Percentiles rank a stretch among this genome's conserved stretches.
Evolutionary conservation across 2,888 invertebrate genomes (phyloP).

Genomic region (Bruchidius siliquastri): DNA sequence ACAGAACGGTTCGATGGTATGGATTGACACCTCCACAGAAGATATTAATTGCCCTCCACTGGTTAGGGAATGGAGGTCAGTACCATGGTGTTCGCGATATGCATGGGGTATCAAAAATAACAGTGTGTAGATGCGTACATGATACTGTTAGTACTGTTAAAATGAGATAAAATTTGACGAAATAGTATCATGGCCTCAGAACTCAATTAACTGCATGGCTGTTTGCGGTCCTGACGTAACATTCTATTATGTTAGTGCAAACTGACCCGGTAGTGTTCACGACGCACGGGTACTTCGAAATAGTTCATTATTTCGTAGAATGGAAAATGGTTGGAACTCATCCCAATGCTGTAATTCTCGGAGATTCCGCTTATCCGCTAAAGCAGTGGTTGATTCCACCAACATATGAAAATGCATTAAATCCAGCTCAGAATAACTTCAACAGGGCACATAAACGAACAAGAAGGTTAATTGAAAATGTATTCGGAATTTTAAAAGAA

Average conservation of each 20-base stretch:
- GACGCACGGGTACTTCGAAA: conserved; percentile 23
- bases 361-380: conserved; percentile 15
- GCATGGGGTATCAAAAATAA: conserved; percentile 28
- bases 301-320: conserved; percentile 16
- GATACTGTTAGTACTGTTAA: conserved; percentile 16
- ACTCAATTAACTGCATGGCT: conserved; percentile 25
- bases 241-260: conserved; percentile 20
- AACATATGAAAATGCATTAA: conserved; percentile 13
- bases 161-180: conserved; percentile 21
- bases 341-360: conserved; percentile 17
- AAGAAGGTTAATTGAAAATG: conserved; percentile 10
- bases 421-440: conserved; percentile 16
- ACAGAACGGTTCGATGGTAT: conserved; percentile 15
- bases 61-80: conserved; percentile 18
- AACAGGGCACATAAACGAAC: conserved; percentile 15
- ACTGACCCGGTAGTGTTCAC: conserved; percentile 24
- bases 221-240: conserved; percentile 21
- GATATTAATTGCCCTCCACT: conserved; percentile 19
- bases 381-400: conserved; percentile 18
- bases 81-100: conserved; percentile 21
- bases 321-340: conserved; percentile 22
- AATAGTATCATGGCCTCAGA: conserved; percentile 4
- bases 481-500: conserved; percentile 11
- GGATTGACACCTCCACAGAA: conserved; percentile 13
- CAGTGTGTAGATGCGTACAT: conserved; percentile 22